These are phyloP conservation scores for Gallinago paraguaiae DNA, from an alignment of 2,113 vertebrate genomes.

Conservation along the genomic window DNA sequence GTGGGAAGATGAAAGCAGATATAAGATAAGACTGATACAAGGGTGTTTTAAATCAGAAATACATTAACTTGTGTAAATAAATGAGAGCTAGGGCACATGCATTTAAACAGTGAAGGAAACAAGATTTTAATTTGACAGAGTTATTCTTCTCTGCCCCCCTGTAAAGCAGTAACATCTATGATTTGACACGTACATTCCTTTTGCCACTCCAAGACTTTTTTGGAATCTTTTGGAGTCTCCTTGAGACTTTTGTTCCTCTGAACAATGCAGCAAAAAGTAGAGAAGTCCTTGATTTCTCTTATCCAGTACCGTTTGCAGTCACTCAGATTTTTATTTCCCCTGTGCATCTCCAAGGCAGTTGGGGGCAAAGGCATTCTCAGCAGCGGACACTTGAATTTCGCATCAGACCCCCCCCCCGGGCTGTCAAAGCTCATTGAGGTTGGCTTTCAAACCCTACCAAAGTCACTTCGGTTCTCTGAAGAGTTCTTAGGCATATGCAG, in stretches of 20 bases:
- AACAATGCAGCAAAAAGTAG: background rate
- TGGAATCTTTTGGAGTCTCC: background rate
- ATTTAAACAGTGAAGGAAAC: background rate
- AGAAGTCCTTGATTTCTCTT: background rate
- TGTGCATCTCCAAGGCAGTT: background rate
- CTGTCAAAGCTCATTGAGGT: background rate
- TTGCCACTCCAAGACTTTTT: background rate
- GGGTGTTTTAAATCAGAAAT: background rate
- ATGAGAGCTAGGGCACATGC: background rate
- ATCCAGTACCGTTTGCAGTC: background rate
- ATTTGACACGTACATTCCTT: background rate
- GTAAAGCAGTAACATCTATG: background rate
- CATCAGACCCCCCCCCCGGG: background rate
- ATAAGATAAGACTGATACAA: background rate
- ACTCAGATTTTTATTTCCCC: background rate
- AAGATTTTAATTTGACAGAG: background rate
- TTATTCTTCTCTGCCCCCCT: background rate
- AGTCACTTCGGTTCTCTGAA: background rate
- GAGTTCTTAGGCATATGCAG: background rate
- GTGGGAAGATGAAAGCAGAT: background rate
- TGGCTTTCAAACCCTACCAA: background rate
- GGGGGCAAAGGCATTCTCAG: background rate
- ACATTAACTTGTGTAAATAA: background rate
- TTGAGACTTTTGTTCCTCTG: background rate
- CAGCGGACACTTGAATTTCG: background rate